Evolutionary conservation across 2,113 vertebrate genomes (phyloP).

Genomic region (Dinomys branickii): DNA sequence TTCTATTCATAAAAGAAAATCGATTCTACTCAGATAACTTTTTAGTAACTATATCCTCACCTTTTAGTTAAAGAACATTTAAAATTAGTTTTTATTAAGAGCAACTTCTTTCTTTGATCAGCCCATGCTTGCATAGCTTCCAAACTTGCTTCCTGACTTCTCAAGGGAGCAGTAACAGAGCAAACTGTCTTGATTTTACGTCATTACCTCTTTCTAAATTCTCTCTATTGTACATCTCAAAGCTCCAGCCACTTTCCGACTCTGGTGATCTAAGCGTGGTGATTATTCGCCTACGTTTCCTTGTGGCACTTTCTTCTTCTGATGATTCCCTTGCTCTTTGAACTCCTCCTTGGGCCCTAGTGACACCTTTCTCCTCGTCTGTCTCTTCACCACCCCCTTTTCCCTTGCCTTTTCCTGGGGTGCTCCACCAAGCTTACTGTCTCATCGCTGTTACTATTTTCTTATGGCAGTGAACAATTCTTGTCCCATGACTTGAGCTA

Average conservation of each 20-base stretch:
- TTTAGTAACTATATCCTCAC: not conserved
- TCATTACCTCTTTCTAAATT: not conserved
- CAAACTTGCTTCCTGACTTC: not conserved
- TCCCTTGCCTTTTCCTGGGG: not conserved
- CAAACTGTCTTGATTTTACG: not conserved
- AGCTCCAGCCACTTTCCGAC: not conserved
- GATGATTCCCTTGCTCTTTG: not conserved
- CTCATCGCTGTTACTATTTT: not conserved
- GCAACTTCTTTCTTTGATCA: not conserved
- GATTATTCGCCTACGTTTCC: not conserved
- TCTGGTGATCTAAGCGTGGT: not conserved
- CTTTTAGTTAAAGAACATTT: not conserved
- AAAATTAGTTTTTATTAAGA: not conserved
- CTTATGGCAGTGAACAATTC: not conserved
- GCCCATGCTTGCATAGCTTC: too few species aligned
- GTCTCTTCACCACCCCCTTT: not conserved
- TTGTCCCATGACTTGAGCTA: not conserved
- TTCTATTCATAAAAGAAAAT: conserved; percentile 5
- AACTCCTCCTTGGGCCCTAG: not conserved
- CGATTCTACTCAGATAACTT: not conserved
- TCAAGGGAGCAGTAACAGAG: not conserved
- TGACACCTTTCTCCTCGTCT: not conserved
- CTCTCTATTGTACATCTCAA: not conserved
- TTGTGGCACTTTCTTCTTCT: not conserved
- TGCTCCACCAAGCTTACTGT: not conserved